Evolutionary conservation across 92 coral and sea anemone genomes (phyloP), one percentile per base, ranked within the genome.

Genomic region (Plumapathes pennacea): DNA sequence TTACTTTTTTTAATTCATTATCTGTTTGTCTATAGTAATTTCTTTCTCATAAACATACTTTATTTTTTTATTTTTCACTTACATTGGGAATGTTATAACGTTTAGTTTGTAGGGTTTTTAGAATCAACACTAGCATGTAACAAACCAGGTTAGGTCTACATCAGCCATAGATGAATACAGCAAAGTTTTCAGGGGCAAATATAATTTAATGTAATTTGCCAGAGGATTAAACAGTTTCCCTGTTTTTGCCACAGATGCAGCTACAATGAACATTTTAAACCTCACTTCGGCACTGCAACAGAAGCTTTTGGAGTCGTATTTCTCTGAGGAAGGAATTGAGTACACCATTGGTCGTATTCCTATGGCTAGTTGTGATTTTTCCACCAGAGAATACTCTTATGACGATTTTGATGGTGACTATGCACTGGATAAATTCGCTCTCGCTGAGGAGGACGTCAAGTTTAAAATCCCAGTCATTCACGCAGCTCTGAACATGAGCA

Each of bases 351-450:
- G 99, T 5, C 99, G 99, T 30, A 82, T 94, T 28, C 99, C 99
- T 9, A 94, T 94, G 82, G 99, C 99, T 10, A 94, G 99, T 45
- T 94, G 99, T 74, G 99, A 94, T 59, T 94, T 94, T 63, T 94
- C 99, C 13, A 94, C 95, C 5, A 59, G 86, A 37, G 67, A 79
- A 18, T 94, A 94, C 53, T 89, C 99, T 0, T 94, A 94, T 38
- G 96, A 94, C 42, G 99, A 89, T 71, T 42, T 59, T n/a, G 37
- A 63, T 41, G 95, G 82, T 4, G 99, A 94, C 60, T 94, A 84
- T 59, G 55, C 58, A 25, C 82, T 94, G 62, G 32, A 31, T 25
- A 84, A 89, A 43, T 94, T 94, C 33, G 80, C 80, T 14, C 83
- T 94, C 25, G 82, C 79, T 32, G 55, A 64, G 14, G 99, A 94